Base-by-base conservation (phyloP, 2,113 vertebrate species). In the Cottus gobio region DNA sequence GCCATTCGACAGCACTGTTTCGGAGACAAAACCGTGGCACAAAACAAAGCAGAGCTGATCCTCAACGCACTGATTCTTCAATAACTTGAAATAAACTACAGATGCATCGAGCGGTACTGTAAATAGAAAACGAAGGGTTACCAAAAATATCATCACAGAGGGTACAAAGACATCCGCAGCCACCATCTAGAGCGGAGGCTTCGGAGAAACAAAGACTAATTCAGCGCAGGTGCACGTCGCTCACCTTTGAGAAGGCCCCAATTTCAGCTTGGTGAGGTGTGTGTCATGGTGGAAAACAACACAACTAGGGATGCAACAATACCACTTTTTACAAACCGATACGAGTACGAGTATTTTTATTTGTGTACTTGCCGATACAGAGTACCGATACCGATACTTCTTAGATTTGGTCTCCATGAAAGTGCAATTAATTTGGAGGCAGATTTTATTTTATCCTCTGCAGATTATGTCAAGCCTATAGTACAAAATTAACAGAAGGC, bases 1-100 rank as follows among this genome's bases (percentile, higher is more conserved):
- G 65, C 24, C 42, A 71, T 87, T 71, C 80, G 72, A 84, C 78
- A 68, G 67, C 60, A 78, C 67, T 84, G 81, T 89, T 90, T 79
- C 78, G 83, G 65, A 84, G 66, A 71, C 46, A 71, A 72, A 80
- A 67, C 48, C 77, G 64, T 46, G 82, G 66, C 36, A 64, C 80
- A 77, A 77, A 67, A 83, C 79, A 91, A 73, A 85, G 84, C 83
- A 74, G 73, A 85, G 75, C 64, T 71, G 68, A 85, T 62, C n/a
- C n/a, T 28, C 11, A 39, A 57, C 42, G 9, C 11, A 54, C 65
- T 58, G 13, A 20, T 36, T 50, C 4, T 20, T 34, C 61, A 57
- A 54, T 90, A 89, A 34, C 42, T 46, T 56, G 48, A 28, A 64
- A 73, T 39, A 77, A 67, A 70, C 22, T 26, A 28, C 11, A 61